Evolutionary conservation across 2,797 vertebrate species (phyloP).

Genomic region (Callimico goeldii): DNA sequence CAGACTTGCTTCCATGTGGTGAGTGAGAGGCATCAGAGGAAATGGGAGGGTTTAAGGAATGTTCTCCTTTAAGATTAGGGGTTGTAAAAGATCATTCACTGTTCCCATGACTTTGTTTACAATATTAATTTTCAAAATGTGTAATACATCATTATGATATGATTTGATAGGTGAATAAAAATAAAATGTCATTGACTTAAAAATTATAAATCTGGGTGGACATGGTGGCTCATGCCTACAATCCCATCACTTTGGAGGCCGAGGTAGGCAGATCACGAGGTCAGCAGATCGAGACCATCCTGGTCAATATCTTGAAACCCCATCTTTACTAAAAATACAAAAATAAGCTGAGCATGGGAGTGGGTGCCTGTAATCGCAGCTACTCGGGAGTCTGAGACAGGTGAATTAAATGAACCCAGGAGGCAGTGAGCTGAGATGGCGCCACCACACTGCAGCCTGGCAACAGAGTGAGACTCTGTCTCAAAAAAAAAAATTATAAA

Average conservation of each 20-base stretch:
- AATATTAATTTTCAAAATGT: background rate
- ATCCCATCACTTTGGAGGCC: background rate
- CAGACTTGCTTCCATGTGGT: background rate
- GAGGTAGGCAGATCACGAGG: accelerated
- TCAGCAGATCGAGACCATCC: background rate
- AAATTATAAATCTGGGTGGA: background rate
- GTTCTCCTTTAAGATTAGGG: background rate
- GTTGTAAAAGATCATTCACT: background rate
- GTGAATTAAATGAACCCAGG: background rate
- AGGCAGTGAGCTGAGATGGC: background rate
- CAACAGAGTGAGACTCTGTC: too few species aligned
- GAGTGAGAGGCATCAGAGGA: background rate
- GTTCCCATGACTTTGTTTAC: background rate
- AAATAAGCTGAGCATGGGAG: background rate
- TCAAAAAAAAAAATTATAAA: background rate
- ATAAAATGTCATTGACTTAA: background rate
- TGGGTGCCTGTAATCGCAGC: background rate
- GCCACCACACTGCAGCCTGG: too few species aligned
- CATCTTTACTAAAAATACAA: background rate
- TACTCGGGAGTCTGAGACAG: background rate
- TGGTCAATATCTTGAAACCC: background rate
- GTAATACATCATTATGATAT: background rate
- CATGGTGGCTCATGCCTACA: accelerated
- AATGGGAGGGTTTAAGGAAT: background rate
- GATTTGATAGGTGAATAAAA: background rate